Percentiles rank a stretch among this genome's conserved stretches.
phyloP scores from a whole-genome alignment of 2,888 invertebrate species.

The Lumbricus terrestris region DNA sequence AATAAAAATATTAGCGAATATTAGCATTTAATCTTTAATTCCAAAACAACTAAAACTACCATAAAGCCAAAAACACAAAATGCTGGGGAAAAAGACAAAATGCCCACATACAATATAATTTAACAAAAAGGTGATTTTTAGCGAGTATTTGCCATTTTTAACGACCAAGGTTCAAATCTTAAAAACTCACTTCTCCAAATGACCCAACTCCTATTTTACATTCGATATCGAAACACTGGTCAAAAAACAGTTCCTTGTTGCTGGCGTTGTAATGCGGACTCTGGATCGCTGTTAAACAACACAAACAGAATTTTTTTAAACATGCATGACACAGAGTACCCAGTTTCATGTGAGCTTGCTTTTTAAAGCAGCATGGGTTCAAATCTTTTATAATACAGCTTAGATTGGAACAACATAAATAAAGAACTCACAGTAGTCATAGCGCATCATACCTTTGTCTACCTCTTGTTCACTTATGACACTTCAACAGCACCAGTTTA shows the following conservation, averaged over 20 bases:
- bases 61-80: too few relatives aligned
- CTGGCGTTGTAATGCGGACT: slow-evolving; percentile 56
- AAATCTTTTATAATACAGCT: background rate
- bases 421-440: background rate
- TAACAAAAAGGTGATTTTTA: too few relatives aligned
- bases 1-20: too few relatives aligned
- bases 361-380: too few relatives aligned
- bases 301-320: background rate
- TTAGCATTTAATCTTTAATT: too few relatives aligned
- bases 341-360: background rate
- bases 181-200: slow-evolving; percentile 67
- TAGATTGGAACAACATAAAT: background rate
- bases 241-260: slow-evolving; percentile 66
- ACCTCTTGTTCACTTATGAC: background rate
- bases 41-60: too few relatives aligned
- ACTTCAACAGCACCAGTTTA: background rate
- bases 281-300: slow-evolving; percentile 43
- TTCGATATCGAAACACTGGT: slow-evolving; percentile 69
- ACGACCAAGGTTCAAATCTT: too few relatives aligned
- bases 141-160: too few relatives aligned
- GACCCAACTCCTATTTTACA: slow-evolving; percentile 72
- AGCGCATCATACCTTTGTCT: background rate
- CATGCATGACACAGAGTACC: background rate
- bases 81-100: too few relatives aligned
- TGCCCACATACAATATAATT: too few relatives aligned